A percentile compares a stretch with the other conserved stretches of the same genome.
Conservation (phyloP, 2,113 vertebrate species). For the Synchiropus splendidus region DNA sequence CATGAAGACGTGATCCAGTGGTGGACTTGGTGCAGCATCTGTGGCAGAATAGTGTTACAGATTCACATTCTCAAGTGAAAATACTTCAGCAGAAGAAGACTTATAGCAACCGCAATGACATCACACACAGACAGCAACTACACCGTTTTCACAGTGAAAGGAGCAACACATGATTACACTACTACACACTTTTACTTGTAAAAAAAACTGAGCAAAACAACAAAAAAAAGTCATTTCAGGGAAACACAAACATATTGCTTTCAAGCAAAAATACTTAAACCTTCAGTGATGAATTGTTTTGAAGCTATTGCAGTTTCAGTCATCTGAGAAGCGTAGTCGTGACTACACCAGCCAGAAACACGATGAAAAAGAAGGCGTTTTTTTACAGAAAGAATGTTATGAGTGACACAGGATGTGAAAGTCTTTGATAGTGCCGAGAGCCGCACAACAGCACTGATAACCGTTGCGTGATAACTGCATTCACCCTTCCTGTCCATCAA, state of each 20-base stretch:
- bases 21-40: slow-evolving; percentile 43
- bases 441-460: slow-evolving; percentile 1
- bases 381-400: slow-evolving; percentile 3
- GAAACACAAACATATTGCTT: no score
- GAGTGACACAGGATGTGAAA: slow-evolving; percentile 8
- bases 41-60: slow-evolving; percentile 21
- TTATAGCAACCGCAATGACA: not conserved
- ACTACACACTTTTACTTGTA: no score
- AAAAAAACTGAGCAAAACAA: no score
- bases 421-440: not conserved
- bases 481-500: slow-evolving; percentile 9
- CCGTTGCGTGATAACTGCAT: slow-evolving; percentile 5
- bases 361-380: slow-evolving; percentile 8
- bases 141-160: no score
- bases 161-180: no score
- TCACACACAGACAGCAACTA: not conserved
- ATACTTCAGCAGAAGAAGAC: not conserved
- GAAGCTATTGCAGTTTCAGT: no score
- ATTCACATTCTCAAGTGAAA: slow-evolving; percentile 37
- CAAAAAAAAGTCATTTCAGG: no score
- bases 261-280: no score
- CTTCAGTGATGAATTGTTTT: no score
- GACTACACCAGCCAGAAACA: not conserved
- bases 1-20: slow-evolving; percentile 19
- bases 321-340: no score